phyloP scores from a whole-genome alignment of 1,140 invertebrate genomes.

The Bombus affinis region DNA sequence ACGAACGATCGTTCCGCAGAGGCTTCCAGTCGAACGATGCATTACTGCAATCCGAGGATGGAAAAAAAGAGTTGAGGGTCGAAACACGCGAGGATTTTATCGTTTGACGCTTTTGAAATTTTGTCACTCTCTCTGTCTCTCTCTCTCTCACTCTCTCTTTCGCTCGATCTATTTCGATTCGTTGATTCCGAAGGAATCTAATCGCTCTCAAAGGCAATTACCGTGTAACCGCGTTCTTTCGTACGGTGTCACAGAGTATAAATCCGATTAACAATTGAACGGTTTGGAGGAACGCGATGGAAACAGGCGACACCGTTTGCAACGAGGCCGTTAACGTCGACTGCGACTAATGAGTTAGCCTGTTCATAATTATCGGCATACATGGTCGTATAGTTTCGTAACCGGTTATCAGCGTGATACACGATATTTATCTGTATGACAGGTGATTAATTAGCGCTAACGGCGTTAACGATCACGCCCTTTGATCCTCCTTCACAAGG shows the following conservation, averaged over 20 bases:
- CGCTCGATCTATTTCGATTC: too few species aligned
- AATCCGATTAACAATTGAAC: conserved; percentile 50
- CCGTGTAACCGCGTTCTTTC: conserved; percentile 20
- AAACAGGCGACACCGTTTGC: background rate
- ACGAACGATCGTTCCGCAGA: background rate
- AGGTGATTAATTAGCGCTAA: conserved; percentile 62
- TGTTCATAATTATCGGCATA: conserved; percentile 67
- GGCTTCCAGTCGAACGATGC: background rate
- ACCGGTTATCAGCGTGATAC: conserved; percentile 53
- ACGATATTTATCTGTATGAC: conserved; percentile 57
- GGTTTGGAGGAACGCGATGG: conserved; percentile 20
- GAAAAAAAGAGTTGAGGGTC: too few species aligned
- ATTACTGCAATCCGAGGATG: background rate
- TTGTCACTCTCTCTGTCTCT: background rate
- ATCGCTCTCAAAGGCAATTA: background rate
- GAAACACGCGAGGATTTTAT: background rate
- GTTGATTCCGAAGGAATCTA: background rate
- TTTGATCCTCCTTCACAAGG: conserved; percentile 28
- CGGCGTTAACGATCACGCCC: conserved; percentile 53
- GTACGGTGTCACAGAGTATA: background rate
- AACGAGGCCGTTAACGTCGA: conserved; percentile 60
- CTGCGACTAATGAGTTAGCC: conserved; percentile 64
- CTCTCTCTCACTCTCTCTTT: background rate
- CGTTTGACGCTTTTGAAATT: background rate
- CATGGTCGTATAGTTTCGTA: conserved; percentile 24